Conservation (phyloP, 2,797 vertebrate species). For the Channa striata region DNA sequence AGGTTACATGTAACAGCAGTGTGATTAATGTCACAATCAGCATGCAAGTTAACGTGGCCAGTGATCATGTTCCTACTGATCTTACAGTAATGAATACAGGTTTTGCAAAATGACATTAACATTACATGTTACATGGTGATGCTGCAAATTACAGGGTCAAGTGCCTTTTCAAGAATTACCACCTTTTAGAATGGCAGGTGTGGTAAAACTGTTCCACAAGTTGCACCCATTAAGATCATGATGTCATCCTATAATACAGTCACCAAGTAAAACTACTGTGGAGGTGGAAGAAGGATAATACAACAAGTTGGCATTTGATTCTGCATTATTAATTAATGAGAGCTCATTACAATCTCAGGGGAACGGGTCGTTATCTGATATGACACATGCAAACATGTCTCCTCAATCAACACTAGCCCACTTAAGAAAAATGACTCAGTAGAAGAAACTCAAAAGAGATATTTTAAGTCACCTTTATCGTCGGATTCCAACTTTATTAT, state of each 20-base stretch:
- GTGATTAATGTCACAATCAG: not conserved
- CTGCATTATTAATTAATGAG: slow-evolving; percentile 84
- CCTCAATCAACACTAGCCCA: slow-evolving; percentile 29
- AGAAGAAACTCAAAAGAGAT: slow-evolving; percentile 9
- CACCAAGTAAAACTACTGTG: slow-evolving; percentile 36
- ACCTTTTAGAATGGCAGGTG: not conserved
- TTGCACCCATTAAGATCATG: slow-evolving; percentile 23
- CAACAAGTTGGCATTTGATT: slow-evolving; percentile 74
- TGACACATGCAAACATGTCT: slow-evolving; percentile 51
- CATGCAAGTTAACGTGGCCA: not conserved
- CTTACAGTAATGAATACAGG: not conserved
- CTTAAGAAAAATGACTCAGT: slow-evolving; percentile 12
- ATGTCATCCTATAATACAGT: slow-evolving; percentile 30
- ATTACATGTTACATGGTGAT: not conserved
- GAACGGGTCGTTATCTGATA: slow-evolving; percentile 77
- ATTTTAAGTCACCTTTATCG: not conserved
- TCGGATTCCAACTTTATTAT: slow-evolving; percentile 3
- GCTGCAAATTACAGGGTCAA: not conserved
- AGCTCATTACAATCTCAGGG: slow-evolving; percentile 71
- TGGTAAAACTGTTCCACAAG: slow-evolving; percentile 8
- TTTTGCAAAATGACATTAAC: not conserved
- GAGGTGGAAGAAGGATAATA: slow-evolving; percentile 43
- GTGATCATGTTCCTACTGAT: not conserved
- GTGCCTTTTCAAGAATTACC: not conserved
- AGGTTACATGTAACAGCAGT: too few relatives aligned